phyloP scores from a whole-genome alignment of 2,113 vertebrate species.

The Corythaixoides concolor region DNA sequence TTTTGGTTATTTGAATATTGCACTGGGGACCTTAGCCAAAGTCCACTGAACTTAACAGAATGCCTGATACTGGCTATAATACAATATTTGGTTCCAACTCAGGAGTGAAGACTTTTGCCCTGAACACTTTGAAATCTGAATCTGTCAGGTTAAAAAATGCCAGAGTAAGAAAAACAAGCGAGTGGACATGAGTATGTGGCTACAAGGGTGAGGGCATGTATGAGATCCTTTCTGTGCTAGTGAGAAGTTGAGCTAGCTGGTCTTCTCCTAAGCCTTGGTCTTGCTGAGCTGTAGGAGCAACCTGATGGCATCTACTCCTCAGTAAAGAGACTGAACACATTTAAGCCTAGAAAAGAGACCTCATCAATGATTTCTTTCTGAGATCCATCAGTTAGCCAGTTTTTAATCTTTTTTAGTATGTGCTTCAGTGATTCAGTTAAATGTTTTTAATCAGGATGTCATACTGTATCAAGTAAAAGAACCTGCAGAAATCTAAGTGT shows the following conservation, averaged over 20 bases:
- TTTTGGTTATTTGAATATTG: neutral
- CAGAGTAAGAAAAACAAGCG: neutral
- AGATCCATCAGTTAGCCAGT: neutral
- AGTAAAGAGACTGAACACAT: neutral
- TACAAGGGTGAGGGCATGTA: neutral
- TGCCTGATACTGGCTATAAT: neutral
- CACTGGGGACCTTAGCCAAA: neutral
- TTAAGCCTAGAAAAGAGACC: neutral
- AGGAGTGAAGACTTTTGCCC: neutral
- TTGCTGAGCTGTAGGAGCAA: neutral
- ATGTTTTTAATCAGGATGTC: slow-evolving; percentile 37
- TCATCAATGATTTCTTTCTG: neutral
- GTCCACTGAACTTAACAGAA: neutral
- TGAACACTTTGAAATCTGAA: neutral
- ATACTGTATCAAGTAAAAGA: neutral
- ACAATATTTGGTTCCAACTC: neutral
- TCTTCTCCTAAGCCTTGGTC: neutral
- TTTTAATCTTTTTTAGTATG: neutral
- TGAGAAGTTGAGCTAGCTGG: neutral
- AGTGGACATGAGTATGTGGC: neutral
- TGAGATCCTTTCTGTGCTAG: neutral
- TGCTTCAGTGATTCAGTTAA: slow-evolving; percentile 32
- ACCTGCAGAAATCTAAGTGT: neutral
- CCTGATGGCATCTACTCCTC: neutral
- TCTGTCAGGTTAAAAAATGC: neutral